Evolutionary conservation across 2,113 vertebrate species (phyloP).

Genomic region (Piaya cayana): DNA sequence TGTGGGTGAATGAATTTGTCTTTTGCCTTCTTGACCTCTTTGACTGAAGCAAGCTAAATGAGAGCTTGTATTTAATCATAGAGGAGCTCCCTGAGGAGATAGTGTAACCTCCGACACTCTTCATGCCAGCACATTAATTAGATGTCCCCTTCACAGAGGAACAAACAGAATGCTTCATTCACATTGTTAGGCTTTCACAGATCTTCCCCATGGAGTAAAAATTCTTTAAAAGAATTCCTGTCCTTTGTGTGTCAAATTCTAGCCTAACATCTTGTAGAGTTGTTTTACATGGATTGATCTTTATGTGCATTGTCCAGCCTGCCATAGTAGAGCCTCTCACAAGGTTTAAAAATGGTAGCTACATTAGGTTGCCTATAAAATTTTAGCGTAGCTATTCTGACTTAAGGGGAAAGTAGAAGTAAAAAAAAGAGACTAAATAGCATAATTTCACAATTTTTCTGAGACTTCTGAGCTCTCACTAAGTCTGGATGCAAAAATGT

Average conservation of each 20-base stretch:
- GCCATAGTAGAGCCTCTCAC: not conserved
- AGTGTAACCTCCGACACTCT: constrained; percentile 1
- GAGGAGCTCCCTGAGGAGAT: not conserved
- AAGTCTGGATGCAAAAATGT: not conserved
- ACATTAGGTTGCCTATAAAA: not conserved
- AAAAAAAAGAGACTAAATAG: not conserved
- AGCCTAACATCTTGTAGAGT: not conserved
- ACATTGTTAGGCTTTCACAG: not conserved
- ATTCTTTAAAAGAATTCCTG: not conserved
- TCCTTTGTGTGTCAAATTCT: not conserved
- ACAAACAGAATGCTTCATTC: constrained; percentile 12
- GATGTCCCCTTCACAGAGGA: not conserved
- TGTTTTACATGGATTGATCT: constrained; percentile 14
- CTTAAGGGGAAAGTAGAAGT: not conserved
- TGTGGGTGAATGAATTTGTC: constrained; percentile 17
- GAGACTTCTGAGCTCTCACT: not conserved
- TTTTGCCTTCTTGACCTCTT: constrained; percentile 32
- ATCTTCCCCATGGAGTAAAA: not conserved
- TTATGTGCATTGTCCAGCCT: not conserved
- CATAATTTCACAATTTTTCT: not conserved
- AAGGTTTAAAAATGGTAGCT: not conserved
- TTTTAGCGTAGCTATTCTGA: not conserved
- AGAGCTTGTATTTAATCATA: constrained; percentile 30
- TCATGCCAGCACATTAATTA: constrained; percentile 30
- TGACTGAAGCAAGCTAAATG: constrained; percentile 23